phyloP scores from a whole-genome alignment of 2,888 invertebrate species.

The Hemistola chrysoprasaria region DNA sequence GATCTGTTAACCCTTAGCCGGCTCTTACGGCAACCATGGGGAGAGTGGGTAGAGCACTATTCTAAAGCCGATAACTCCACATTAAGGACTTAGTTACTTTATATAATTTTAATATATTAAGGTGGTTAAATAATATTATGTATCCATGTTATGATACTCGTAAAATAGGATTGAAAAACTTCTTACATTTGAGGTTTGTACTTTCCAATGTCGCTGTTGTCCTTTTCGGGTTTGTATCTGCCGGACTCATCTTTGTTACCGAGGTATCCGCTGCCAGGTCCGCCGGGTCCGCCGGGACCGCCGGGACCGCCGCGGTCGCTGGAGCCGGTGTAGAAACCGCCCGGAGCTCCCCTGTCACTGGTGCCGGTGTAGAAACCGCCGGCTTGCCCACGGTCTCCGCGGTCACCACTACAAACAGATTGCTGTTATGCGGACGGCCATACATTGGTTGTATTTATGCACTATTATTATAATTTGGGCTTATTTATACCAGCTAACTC shows the following conservation, averaged over 20 bases:
- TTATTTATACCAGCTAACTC: too few relatives aligned
- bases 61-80: too few relatives aligned
- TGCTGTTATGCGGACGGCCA: too few relatives aligned
- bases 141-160: too few relatives aligned
- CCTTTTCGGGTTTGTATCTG: conserved; percentile 47
- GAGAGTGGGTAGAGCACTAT: too few relatives aligned
- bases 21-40: too few relatives aligned
- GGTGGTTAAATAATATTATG: too few relatives aligned
- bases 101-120: too few relatives aligned
- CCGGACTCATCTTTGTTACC: conserved; percentile 36
- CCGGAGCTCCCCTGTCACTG: conserved; percentile 41
- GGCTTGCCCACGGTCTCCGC: conserved; percentile 62
- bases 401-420: conserved; percentile 59
- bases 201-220: conserved; percentile 29
- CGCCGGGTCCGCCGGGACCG: conserved; percentile 19
- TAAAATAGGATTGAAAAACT: conserved; percentile 40
- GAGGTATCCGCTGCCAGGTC: conserved; percentile 38
- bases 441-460: too few relatives aligned
- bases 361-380: conserved; percentile 64
- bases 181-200: conserved; percentile 48
- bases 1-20: too few relatives aligned
- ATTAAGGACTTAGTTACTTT: too few relatives aligned
- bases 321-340: conserved; percentile 40
- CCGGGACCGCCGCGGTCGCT: conserved; percentile 29
- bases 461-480: too few relatives aligned